Percentiles rank a stretch among this genome's conserved stretches.
Conservation (phyloP, 2,797 vertebrate genomes). For the Sphaeramia orbicularis region DNA sequence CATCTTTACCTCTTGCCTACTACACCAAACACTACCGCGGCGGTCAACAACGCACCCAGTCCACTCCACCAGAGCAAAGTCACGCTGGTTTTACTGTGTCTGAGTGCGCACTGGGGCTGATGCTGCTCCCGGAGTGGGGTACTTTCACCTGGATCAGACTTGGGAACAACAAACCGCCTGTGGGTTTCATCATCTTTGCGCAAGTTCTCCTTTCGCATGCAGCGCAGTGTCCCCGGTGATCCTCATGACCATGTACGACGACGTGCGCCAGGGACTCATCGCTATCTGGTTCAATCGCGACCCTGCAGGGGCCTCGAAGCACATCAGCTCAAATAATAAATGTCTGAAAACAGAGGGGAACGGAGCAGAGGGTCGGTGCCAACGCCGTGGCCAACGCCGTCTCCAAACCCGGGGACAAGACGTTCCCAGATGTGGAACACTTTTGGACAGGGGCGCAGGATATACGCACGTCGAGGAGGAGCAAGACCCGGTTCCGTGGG, state of each 20-base stretch:
- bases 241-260: conserved; percentile 82
- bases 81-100: conserved; percentile 78
- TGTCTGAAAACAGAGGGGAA: conserved; percentile 67
- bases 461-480: conserved; percentile 79
- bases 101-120: conserved; percentile 80
- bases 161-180: conserved; percentile 73
- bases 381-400: conserved; percentile 48
- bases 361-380: conserved; percentile 62
- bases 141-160: conserved; percentile 85
- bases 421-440: conserved; percentile 87
- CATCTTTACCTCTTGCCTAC: conserved; percentile 74
- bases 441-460: conserved; percentile 88
- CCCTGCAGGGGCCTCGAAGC: conserved; percentile 65
- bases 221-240: conserved; percentile 81
- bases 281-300: conserved; percentile 63
- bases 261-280: conserved; percentile 80
- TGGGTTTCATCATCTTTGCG: conserved; percentile 74
- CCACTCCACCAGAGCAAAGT: conserved; percentile 73
- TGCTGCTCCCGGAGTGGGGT: conserved; percentile 86
- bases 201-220: conserved; percentile 82
- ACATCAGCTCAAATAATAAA: background rate
- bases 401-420: conserved; percentile 71
- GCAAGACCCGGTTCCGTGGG: conserved; percentile 88
- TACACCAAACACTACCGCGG: conserved; percentile 79
- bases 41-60: conserved; percentile 71